These are phyloP conservation scores for Chiroxiphia lanceolata DNA, from an alignment of 2,797 vertebrate species.

Conservation along the genomic window DNA sequence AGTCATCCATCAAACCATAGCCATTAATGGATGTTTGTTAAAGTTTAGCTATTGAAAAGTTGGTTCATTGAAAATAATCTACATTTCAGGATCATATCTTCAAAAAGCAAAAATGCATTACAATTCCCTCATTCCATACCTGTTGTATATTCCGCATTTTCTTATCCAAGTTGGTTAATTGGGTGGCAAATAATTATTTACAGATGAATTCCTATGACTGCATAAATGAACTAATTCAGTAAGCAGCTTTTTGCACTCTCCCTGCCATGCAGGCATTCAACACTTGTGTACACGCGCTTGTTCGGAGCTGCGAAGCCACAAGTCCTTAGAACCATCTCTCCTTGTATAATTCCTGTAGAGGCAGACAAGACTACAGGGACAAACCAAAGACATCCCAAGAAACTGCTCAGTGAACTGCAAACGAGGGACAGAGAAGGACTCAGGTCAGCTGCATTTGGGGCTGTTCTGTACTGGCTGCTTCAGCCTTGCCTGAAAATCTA, in stretches of 20 bases:
- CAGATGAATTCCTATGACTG: neutral
- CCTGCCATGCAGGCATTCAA: neutral
- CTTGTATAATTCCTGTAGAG: neutral
- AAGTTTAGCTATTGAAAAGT: neutral
- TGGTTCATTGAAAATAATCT: neutral
- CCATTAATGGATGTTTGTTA: neutral
- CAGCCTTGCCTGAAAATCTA: neutral
- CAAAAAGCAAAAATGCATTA: neutral
- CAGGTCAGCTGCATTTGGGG: neutral
- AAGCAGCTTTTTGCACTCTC: neutral
- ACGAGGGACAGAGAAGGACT: neutral
- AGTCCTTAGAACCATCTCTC: neutral
- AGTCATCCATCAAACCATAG: neutral
- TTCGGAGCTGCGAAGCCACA: neutral
- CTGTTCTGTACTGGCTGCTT: neutral
- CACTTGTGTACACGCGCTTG: rapidly evolving
- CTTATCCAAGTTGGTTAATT: neutral
- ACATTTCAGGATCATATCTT: neutral
- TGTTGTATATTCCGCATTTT: neutral
- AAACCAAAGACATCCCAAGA: neutral
- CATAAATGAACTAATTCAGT: neutral
- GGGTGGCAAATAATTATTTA: neutral
- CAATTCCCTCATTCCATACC: neutral
- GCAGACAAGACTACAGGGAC: neutral
- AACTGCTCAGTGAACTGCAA: neutral